Evolutionary conservation across 2,888 invertebrate genomes (phyloP).

Genomic region (Nebria brevicollis): DNA sequence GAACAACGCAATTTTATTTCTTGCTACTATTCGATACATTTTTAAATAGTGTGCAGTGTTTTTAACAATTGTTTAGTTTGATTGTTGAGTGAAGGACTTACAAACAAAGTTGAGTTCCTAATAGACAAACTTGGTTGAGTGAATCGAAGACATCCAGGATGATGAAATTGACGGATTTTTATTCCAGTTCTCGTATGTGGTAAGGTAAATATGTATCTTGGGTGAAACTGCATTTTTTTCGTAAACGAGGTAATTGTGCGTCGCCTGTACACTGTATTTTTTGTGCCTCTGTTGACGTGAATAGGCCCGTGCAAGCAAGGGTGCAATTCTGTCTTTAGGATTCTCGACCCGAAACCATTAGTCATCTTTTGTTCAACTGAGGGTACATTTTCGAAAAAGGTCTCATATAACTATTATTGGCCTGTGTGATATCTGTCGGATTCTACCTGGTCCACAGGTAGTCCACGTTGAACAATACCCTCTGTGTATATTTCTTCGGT

Average conservation of each 20-base stretch:
- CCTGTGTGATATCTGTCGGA: constrained; percentile 32
- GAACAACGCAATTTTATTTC: background rate
- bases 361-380: constrained; percentile 42
- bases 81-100: background rate
- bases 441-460: constrained; percentile 10
- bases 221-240: background rate
- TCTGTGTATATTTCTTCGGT: constrained; percentile 24
- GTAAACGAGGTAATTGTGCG: background rate
- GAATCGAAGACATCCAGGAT: background rate
- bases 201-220: constrained; percentile 17
- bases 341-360: constrained; percentile 36
- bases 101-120: background rate
- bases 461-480: background rate
- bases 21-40: background rate
- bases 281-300: background rate
- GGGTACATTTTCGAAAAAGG: constrained; percentile 35
- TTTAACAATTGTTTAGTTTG: background rate
- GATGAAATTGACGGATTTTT: background rate
- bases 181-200: background rate
- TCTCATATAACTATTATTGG: constrained; percentile 39
- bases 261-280: background rate
- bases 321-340: constrained; percentile 25
- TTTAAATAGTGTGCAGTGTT: background rate
- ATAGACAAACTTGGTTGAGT: background rate
- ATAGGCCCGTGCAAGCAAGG: constrained; percentile 21